Evolutionary conservation across 2,113 vertebrate genomes (phyloP), one percentile per base, ranked within the genome.

Genomic region (Pelobates fuscus): DNA sequence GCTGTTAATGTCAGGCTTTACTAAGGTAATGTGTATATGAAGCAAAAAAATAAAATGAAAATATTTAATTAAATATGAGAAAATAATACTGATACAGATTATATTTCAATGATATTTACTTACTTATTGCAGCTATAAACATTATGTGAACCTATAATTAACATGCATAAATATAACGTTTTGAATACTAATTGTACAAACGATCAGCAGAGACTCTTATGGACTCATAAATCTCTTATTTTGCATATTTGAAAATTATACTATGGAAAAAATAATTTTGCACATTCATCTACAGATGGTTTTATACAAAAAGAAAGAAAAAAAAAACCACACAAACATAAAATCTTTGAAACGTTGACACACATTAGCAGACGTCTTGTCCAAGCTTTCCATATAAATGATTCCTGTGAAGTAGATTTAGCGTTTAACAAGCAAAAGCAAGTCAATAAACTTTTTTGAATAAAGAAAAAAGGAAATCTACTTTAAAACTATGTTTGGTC

Each of bases 371-470:
- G 14, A 60, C 10, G 23, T 27, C 58, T 26, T 21, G 12, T 60
- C 12, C 24, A 29, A 60, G 23, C 8, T 60, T 60, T 29, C 58
- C 58, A 29, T 27, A 60, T 26, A 60, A 60, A 27, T 60, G 24
- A 17, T 60, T 60, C 25, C 14, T 60, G 58, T 25, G 24, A 26
- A 60, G 15, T 3, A 7, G 58, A 60, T 60, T 5, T 37, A 37
- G 32, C 32, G 5, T 37, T 37, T 37, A 37, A 37, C 32, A 37
- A 37, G 32, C 32, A 37, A 10, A 37, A 37, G 32, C 58, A 60
- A 60, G 58, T 60, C 25, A 60, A 60, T 60, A 60, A 60, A 57
- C 54, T 21, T 24, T 18, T 12, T 27, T 60, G 58, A 27, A 29
- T 14, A 15, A 18, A 29, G 10, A 24, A 26, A 60, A 15, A 60